Percentiles rank a stretch among this genome's conserved stretches.
These are phyloP conservation scores for Acholoe squamosa DNA, from an alignment of 2,888 invertebrate genomes.

Conservation along the genomic window DNA sequence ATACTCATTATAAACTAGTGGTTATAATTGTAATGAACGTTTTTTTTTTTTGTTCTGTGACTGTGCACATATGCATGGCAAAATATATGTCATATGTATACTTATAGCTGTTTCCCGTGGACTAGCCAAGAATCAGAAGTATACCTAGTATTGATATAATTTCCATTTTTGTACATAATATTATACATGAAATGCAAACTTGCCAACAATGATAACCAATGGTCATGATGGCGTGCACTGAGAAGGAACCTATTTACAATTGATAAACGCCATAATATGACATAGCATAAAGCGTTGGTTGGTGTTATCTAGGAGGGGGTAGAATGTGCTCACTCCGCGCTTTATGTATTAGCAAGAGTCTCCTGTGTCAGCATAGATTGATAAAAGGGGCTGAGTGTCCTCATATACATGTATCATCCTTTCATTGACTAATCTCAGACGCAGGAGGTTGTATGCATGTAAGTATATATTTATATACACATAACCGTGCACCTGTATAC, in stretches of 20 bases:
- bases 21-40: not conserved
- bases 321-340: too few relatives aligned
- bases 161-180: not conserved
- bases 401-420: too few relatives aligned
- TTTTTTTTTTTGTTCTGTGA: not conserved
- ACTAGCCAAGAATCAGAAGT: not conserved
- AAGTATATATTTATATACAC: too few relatives aligned
- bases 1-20: conserved; percentile 54
- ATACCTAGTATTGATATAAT: not conserved
- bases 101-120: not conserved
- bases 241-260: not conserved
- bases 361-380: too few relatives aligned
- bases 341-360: too few relatives aligned
- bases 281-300: too few relatives aligned
- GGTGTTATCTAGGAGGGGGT: too few relatives aligned
- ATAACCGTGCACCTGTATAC: too few relatives aligned
- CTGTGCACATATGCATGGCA: not conserved
- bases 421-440: too few relatives aligned
- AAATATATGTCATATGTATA: too few relatives aligned
- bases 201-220: not conserved
- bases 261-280: not conserved
- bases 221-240: not conserved
- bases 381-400: too few relatives aligned
- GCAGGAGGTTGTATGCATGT: too few relatives aligned
- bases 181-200: not conserved